Percentiles rank a stretch among this genome's conserved stretches.
Conservation (phyloP, 2,888 invertebrate species). For the Dyspetes luteomarginatus region DNA sequence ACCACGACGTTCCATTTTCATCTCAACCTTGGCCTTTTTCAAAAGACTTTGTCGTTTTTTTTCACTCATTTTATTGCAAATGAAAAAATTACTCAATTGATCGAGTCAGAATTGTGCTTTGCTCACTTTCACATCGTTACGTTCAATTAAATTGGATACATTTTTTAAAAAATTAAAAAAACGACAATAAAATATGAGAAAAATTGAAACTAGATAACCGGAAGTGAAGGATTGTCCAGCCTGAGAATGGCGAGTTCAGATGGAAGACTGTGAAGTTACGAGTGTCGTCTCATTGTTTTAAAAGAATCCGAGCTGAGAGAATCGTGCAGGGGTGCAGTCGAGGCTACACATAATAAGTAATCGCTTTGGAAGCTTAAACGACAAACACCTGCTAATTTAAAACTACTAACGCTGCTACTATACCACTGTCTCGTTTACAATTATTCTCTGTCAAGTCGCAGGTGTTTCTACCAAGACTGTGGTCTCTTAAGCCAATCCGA, state of each 20-base stretch:
- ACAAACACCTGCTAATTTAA: slow-evolving; percentile 44
- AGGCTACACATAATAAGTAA: slow-evolving; percentile 74
- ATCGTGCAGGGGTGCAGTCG: slow-evolving; percentile 56
- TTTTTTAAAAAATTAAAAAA: neutral
- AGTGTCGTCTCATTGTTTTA: slow-evolving; percentile 80
- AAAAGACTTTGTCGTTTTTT: slow-evolving; percentile 75
- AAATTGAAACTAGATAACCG: slow-evolving; percentile 17
- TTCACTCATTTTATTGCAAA: slow-evolving; percentile 68
- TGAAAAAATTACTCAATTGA: neutral
- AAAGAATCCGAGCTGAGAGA: slow-evolving; percentile 74
- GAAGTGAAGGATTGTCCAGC: slow-evolving; percentile 40
- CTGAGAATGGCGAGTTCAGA: slow-evolving; percentile 66
- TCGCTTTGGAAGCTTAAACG: slow-evolving; percentile 53
- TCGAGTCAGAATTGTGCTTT: neutral
- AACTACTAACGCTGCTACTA: slow-evolving; percentile 3
- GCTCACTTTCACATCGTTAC: neutral
- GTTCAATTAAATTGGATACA: too few species aligned
- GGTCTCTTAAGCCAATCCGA: neutral
- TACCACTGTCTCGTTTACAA: too few species aligned
- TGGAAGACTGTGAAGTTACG: slow-evolving; percentile 74
- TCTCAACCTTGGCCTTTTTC: slow-evolving; percentile 79
- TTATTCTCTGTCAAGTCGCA: slow-evolving; percentile 22
- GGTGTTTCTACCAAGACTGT: slow-evolving; percentile 9
- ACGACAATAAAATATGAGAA: neutral
- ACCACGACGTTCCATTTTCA: slow-evolving; percentile 77